Evolutionary conservation across 2,888 invertebrate genomes (phyloP).

Genomic region (Acanthosepion lycidas): DNA sequence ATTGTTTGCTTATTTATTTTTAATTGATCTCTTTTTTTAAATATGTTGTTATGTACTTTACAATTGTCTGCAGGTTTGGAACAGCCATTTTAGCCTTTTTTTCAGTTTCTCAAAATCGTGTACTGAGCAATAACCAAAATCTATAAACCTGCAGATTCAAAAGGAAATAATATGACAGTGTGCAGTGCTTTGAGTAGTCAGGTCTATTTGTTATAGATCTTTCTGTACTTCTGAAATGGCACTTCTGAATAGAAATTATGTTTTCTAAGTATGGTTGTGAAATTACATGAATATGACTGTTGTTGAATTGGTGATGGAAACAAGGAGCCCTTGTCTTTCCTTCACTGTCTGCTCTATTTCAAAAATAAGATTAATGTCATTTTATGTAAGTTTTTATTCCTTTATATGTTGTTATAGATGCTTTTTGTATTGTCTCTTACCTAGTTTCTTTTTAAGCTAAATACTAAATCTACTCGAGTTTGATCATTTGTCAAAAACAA

Average conservation of each 20-base stretch:
- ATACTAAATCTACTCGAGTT: background rate
- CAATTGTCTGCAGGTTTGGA: background rate
- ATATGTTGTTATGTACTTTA: background rate
- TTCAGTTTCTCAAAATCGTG: conserved; percentile 24
- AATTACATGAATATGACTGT: background rate
- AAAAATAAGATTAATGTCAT: conserved; percentile 17
- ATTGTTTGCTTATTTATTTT: background rate
- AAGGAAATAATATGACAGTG: no score
- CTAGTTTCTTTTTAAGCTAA: background rate
- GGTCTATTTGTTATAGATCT: background rate
- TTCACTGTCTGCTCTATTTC: background rate
- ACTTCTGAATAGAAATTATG: background rate
- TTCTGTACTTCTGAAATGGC: background rate
- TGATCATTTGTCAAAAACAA: background rate
- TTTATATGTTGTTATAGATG: background rate
- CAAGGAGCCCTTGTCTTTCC: background rate
- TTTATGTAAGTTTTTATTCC: background rate
- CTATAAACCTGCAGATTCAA: background rate
- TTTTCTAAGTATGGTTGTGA: background rate
- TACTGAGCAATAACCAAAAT: conserved; percentile 33
- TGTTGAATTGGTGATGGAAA: background rate
- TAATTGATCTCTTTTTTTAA: background rate
- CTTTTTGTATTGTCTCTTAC: background rate
- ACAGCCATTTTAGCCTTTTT: background rate
- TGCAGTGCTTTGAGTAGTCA: background rate